Evolutionary conservation across 2,888 invertebrate species (phyloP), one percentile per base, ranked within the genome.

Genomic region (Limnephilus auricula): DNA sequence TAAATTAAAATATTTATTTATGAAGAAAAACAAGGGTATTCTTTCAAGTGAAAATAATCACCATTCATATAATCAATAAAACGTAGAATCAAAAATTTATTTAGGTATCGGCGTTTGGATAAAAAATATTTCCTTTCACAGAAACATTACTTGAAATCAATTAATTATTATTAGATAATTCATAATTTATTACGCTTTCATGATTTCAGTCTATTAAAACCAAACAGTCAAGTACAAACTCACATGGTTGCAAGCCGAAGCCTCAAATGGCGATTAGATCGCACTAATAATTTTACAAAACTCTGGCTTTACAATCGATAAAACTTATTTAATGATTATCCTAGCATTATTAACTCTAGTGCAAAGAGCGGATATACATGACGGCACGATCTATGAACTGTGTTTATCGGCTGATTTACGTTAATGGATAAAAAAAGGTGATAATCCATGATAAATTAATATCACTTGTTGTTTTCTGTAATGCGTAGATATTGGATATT

Each of bases 351-450:
- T 34, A 34, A 34, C 65, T n/a, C 25, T 6, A n/a, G 65, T 65
- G n/a, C 65, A 65, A 65, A 65, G 65, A 65, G 4, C 65, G 65
- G 65, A 65, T 65, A 25, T n/a, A 34, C 32, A 25, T 82, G 82
- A 32, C 82, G 34, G 32, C 82, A 82, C 82, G 25, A 34, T 9
- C 34, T 32, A 34, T 15, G 82, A n/a, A 34, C 82, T 82, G 34
- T 82, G 82, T 82, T 82, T 82, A 82, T 18, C 82, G 34, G 32
- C 18, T 34, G 82, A 82, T 82, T 82, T 82, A 82, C 82, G 34
- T 34, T 34, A 82, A 65, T 25, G 25, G 25, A n/a, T 34, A 15
- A 65, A 65, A 65, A 65, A 82, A 82, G 34, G 25, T 65, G 65
- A 6, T 65, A 25, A 18, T 18, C 65, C 65, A 6, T 25, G 25